Base-by-base conservation (phyloP, 1,140 invertebrate genomes). In the Drosophila watanabei region DNA sequence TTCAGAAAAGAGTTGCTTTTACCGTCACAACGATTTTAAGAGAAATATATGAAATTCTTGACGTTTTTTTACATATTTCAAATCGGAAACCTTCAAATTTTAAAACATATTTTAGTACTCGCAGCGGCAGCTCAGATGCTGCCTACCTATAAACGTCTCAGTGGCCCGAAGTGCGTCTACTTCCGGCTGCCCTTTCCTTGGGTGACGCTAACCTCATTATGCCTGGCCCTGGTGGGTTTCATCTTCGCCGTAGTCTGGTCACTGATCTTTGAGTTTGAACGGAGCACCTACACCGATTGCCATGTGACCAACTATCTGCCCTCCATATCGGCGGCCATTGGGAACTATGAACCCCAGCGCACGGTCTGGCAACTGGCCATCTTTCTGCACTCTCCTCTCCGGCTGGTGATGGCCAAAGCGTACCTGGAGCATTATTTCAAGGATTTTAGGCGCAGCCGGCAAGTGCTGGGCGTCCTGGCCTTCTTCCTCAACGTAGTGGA, bases 281-380 rank as follows among this genome's bases (percentile, higher is more conserved):
- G 95, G 58, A 95, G 97, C 5, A 98, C 97, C 45, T 95, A 95
- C 54, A 98, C 98, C 1, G 97, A 98, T 92, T 98, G 98, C 93
- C 94, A 97, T 94, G 97, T 98, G 28, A 94, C 95, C 59, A 99
- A 99, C 94, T 96, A 97, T 80, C 94, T 99, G 59, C 98, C 98
- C 52, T 99, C 98, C 7, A 97, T 99, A 82, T 99, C 98, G 56
- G 97, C 98, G 37, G 97, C 98, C 5, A 98, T 99, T 91, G 98
- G 98, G 16, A 96, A 96, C 82, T 99, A 97, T 93, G 95, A 95
- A 57, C 98, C 98, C 0, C 98, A 99, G 93, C 95, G 95, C 83
- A 96, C 98, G 82, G 95, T 99, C 20, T 99, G 98, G 97, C 96
- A 96, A 81, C 93, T 95, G 52, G 96, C 97, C n/a, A 97, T 99